Conservation (phyloP, 1,140 invertebrate genomes). For the Caenorhabditis briggsae region DNA sequence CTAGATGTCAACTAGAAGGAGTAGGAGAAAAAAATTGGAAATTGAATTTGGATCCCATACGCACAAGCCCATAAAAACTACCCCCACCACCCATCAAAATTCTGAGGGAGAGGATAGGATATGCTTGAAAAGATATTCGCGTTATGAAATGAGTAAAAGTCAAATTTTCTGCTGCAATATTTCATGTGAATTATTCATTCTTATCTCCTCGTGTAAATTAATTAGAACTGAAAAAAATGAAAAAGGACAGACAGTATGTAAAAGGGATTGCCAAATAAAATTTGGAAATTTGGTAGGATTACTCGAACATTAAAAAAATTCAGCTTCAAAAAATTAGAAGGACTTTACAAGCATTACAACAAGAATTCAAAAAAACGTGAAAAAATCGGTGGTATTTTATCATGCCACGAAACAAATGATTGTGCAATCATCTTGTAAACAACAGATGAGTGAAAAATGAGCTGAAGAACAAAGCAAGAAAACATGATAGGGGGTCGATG, state of each 20-base stretch:
- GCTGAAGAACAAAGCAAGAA: slow-evolving; percentile 24
- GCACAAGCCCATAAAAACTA: slow-evolving; percentile 22
- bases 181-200: slow-evolving; percentile 13
- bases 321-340: too few relatives aligned
- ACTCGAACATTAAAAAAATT: too few relatives aligned
- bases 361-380: background rate
- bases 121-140: slow-evolving; percentile 12
- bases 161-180: background rate
- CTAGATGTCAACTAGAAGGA: slow-evolving; percentile 19
- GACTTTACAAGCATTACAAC: too few relatives aligned
- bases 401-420: slow-evolving; percentile 17
- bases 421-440: slow-evolving; percentile 50
- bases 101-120: background rate
- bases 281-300: background rate
- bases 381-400: background rate
- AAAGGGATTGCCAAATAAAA: background rate
- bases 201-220: background rate
- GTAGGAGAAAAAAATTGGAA: slow-evolving; percentile 12
- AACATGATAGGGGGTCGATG: slow-evolving; percentile 53
- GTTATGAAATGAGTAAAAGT: slow-evolving; percentile 15
- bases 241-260: background rate
- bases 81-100: slow-evolving; percentile 51
- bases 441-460: slow-evolving; percentile 56
- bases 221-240: background rate
- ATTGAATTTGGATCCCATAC: slow-evolving; percentile 35